Conservation (phyloP, 37 sponge, comb jelly and placozoan genomes). For the Mnemiopsis leidyi region DNA sequence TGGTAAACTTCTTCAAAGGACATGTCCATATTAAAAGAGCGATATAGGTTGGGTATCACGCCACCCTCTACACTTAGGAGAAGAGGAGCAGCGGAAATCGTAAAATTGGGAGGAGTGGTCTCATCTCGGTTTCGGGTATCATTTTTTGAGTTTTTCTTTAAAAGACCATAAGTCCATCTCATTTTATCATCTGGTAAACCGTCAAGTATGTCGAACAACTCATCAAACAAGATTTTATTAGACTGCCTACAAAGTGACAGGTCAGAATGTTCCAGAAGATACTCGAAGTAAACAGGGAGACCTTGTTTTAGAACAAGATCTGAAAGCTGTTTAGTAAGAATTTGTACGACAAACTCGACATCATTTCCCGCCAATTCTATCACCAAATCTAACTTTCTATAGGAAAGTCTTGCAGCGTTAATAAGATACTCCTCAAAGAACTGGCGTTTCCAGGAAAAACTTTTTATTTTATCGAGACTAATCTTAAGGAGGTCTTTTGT, state of each 20-base stretch:
- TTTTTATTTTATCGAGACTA: neutral
- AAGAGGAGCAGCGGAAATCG: neutral
- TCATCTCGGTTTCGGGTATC: neutral
- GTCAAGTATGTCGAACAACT: neutral
- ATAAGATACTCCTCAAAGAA: neutral
- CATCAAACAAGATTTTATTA: neutral
- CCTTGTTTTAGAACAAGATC: neutral
- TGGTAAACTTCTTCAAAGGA: neutral
- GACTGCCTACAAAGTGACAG: neutral
- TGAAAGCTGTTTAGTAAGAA: neutral
- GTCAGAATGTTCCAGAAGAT: neutral
- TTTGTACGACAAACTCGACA: neutral
- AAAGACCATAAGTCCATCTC: neutral
- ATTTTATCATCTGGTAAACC: neutral
- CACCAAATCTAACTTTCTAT: neutral
- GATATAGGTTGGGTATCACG: neutral
- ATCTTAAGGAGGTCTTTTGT: neutral
- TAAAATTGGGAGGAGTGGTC: neutral
- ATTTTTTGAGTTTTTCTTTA: neutral
- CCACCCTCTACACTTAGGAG: neutral
- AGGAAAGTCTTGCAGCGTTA: neutral
- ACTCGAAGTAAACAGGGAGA: neutral
- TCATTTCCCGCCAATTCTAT: neutral
- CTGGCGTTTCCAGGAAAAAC: neutral
- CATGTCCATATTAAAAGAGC: neutral